phyloP scores from a whole-genome alignment of 2,888 invertebrate species.

The Yponomeuta malinellus region DNA sequence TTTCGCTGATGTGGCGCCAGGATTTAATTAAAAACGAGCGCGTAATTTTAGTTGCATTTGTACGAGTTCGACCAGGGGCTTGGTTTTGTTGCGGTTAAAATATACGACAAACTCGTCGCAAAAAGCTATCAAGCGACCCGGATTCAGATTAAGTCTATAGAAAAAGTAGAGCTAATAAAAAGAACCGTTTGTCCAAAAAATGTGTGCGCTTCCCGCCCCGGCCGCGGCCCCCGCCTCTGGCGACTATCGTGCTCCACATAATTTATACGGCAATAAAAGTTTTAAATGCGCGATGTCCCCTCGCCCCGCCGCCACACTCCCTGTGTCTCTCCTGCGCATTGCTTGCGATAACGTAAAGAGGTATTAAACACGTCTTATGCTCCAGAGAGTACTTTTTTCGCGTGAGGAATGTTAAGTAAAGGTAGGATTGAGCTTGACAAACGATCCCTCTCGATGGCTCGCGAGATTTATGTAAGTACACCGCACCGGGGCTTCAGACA shows the following conservation, averaged over 20 bases:
- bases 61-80: background rate
- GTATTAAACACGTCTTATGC: background rate
- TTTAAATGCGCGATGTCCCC: slow-evolving; percentile 15
- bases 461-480: background rate
- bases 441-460: background rate
- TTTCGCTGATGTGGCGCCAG: background rate
- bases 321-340: background rate
- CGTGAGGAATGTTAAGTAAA: slow-evolving; percentile 1
- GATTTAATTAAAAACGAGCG: background rate
- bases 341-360: background rate
- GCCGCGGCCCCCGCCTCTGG: background rate
- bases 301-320: background rate
- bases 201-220: background rate
- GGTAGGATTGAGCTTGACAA: background rate
- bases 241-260: slow-evolving; percentile 14
- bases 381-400: slow-evolving; percentile 1
- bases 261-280: slow-evolving; percentile 18
- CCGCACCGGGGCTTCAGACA: background rate
- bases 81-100: background rate
- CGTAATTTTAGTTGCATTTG: background rate
- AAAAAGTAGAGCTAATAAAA: slow-evolving; percentile 6
- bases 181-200: slow-evolving; percentile 10
- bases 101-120: background rate
- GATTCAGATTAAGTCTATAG: background rate
- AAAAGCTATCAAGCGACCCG: background rate